A percentile compares a stretch with the other conserved stretches of the same genome.
These are phyloP conservation scores for Gobius niger DNA, from an alignment of 2,113 vertebrate genomes.

Conservation along the genomic window DNA sequence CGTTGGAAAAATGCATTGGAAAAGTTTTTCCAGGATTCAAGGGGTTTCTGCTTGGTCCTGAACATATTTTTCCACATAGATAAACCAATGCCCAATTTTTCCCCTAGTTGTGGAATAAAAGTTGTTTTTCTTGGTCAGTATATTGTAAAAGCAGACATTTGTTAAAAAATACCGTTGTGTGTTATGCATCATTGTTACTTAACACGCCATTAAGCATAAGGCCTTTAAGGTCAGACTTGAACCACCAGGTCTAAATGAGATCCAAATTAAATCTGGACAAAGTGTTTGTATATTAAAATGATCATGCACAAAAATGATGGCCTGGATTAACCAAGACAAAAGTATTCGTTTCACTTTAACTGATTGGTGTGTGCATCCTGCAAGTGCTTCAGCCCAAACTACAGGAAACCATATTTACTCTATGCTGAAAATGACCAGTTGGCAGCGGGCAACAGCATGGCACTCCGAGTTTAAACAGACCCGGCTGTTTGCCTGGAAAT, in stretches of 20 bases:
- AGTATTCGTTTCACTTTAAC: background rate
- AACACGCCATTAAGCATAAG: no score
- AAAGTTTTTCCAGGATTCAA: constrained; percentile 3
- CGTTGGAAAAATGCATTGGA: constrained; percentile 5
- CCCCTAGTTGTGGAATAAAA: no score
- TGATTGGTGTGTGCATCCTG: background rate
- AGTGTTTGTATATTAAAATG: no score
- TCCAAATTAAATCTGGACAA: no score
- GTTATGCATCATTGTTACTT: no score
- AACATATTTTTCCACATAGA: constrained; percentile 47
- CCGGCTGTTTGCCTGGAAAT: constrained; percentile 55
- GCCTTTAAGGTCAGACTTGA: no score
- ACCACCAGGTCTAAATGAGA: no score
- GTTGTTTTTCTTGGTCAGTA: no score
- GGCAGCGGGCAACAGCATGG: constrained; percentile 40
- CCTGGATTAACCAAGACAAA: background rate
- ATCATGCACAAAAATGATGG: constrained; percentile 34
- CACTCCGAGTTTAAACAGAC: constrained; percentile 53
- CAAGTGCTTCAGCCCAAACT: background rate
- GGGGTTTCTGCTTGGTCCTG: constrained; percentile 12
- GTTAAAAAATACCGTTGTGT: no score
- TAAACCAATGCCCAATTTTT: constrained; percentile 7
- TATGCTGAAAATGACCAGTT: constrained; percentile 46
- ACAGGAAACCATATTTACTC: constrained; percentile 17
- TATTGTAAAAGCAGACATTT: no score